These are phyloP conservation scores for Mus musculus DNA, from an alignment of 2,113 vertebrate genomes.

Conservation along the genomic window GRCm39 chr16:21941001-21941500, in stretches of 20 bases:
- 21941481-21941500: not conserved
- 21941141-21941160: conserved; percentile 50
- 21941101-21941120: conserved; percentile 47
- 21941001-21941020: not conserved
- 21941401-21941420: too few species aligned
- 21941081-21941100: conserved; percentile 49
- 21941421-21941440: not conserved
- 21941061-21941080: conserved; percentile 31
- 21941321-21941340: not conserved
- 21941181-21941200: not conserved
- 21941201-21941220: not conserved
- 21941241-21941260: not conserved
- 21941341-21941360: not conserved
- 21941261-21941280: not conserved
- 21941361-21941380: conserved; percentile 4
- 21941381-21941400: not conserved
- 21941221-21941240: not conserved
- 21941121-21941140: conserved; percentile 50
- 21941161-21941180: not conserved
- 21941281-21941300: not conserved
- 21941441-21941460: too few species aligned
- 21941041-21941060: conserved; percentile 23
- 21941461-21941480: not conserved
- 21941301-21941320: not conserved
- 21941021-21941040: conserved; percentile 26